These are phyloP conservation scores for Triplophysa yarkandensis DNA, from an alignment of 2,797 vertebrate genomes.

Conservation along the genomic window DNA sequence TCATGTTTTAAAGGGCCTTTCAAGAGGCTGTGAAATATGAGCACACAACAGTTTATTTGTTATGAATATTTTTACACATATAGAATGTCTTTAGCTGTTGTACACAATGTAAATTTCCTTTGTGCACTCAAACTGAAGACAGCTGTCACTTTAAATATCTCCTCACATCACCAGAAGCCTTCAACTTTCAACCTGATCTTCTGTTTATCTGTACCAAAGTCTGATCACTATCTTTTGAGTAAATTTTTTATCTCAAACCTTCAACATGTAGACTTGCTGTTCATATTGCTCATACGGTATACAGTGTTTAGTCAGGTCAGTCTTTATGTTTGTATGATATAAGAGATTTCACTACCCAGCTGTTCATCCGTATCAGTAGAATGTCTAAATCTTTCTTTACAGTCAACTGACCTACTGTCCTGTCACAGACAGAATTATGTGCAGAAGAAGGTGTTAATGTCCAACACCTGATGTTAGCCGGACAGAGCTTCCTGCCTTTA, in stretches of 20 bases:
- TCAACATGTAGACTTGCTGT: no score
- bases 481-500: conserved; percentile 25
- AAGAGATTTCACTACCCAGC: conserved; percentile 33
- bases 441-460: conserved; percentile 14
- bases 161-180: conserved; percentile 10
- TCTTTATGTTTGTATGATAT: conserved; percentile 1
- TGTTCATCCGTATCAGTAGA: conserved; percentile 47
- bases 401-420: conserved; percentile 40
- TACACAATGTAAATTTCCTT: not conserved
- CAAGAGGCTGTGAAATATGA: conserved; percentile 40
- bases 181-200: not conserved
- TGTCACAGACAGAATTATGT: conserved; percentile 39
- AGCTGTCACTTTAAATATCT: not conserved
- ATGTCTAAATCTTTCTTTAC: conserved; percentile 28
- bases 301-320: no score
- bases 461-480: conserved; percentile 37
- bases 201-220: not conserved
- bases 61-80: no score
- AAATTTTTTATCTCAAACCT: no score
- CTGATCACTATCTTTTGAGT: no score
- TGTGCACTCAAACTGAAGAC: not conserved
- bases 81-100: not conserved
- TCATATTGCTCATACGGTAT: no score
- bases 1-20: conserved; percentile 72
- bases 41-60: not conserved